Base-by-base conservation (phyloP, 2,113 vertebrate genomes). In the Podocnemis expansa region DNA sequence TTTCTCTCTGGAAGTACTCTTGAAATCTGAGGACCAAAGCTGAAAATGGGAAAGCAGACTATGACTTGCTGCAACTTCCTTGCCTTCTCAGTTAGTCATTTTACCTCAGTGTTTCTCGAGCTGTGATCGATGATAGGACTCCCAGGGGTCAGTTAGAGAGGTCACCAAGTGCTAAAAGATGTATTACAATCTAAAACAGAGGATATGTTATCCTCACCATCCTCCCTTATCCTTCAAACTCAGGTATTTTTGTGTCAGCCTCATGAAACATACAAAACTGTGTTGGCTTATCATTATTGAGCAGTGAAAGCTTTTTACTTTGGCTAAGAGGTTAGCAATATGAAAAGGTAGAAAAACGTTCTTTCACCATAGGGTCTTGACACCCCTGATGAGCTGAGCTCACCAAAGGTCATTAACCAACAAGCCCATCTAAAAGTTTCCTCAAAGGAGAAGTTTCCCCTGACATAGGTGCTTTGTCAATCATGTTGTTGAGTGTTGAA, bases 1-100 rank as follows among this genome's bases (percentile, higher is more conserved):
- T 86, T 92, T 55, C 76, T 76, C 58, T 88, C 27, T 73, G 54
- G 63, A 87, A 93, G 78, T 54, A 80, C 79, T 79, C 78, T 85
- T 43, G n/a, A 47, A 83, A 13, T 73, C 70, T 43, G 67, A 76
- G 63, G 91, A 55, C 3, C 45, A 60, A 54, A 24, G 43, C 38
- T 63, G 2, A 0, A 85, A 78, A 27, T 56, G 52, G 27, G 41
- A 75, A 83, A 84, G 58, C 43, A 52, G 58, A 47, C 3, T 0
- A 2, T 49, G 60, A 0, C 27, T 1, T 38, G n/a, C n/a, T 19
- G 8, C 67, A 80, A 27, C 78, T 14, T 54, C 45, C 45, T 78
- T 84, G 19, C n/a, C 49, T 58, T 51, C 76, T 56, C 5, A 8
- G 43, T 5, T 55, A 4, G 22, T 21, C 80, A 60, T 45, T 60